Evolutionary conservation across 2,113 vertebrate species (phyloP).

Genomic region (Hyaena hyaena): DNA sequence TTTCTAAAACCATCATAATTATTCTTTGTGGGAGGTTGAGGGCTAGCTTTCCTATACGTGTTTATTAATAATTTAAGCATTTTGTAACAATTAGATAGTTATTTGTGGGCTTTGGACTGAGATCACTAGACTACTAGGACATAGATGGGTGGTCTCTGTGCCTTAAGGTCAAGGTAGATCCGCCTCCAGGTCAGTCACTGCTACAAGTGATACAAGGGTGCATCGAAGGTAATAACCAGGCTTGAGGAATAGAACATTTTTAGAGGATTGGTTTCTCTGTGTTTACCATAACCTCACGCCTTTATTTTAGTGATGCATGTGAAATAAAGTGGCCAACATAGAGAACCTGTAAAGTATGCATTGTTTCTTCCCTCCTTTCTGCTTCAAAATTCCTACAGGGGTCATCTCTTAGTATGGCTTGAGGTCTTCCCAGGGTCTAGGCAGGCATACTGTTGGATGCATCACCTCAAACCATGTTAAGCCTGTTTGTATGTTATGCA

Average conservation of each 20-base stretch:
- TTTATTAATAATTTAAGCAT: conserved; percentile 24
- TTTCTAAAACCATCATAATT: conserved; percentile 52
- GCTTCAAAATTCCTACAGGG: background rate
- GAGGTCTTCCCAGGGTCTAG: background rate
- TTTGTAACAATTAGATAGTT: conserved; percentile 7
- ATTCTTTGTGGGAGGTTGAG: background rate
- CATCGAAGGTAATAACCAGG: background rate
- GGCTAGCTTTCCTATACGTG: background rate
- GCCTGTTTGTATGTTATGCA: background rate
- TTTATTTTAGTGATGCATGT: background rate
- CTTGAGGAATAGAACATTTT: background rate
- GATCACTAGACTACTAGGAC: background rate
- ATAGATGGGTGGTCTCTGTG: background rate
- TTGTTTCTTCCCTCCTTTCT: background rate
- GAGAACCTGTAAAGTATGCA: background rate
- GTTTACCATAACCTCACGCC: background rate
- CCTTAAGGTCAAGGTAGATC: background rate
- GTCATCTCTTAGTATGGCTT: background rate
- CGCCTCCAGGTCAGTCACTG: background rate
- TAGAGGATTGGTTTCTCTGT: background rate
- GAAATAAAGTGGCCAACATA: background rate
- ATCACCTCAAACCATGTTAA: background rate
- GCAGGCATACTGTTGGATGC: background rate
- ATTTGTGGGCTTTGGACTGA: background rate
- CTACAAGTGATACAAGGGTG: background rate